Evolutionary conservation across 1,140 invertebrate genomes (phyloP), one percentile per base, ranked within the genome.

Genomic region (Drosophila virilis): DNA sequence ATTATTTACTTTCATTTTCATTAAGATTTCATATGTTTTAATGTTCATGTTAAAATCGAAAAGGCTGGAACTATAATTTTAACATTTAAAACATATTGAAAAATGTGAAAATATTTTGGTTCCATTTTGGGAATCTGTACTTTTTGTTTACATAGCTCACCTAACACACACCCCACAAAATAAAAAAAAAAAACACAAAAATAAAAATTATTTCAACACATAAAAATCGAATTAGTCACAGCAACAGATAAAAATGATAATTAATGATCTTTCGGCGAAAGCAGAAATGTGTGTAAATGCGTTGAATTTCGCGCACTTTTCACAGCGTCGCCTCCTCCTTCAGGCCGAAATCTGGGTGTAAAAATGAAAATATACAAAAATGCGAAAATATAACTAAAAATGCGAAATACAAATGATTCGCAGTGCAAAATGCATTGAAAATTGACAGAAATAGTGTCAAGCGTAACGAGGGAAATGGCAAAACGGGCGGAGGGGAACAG

Each of bases 161-260:
- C 8, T 42, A 37, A 10, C 33, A 38, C 33, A 38, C 48, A 54
- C 35, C 48, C 35, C 9, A 15, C 32, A 33, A 22, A 22, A 22
- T 17, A 54, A 42, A 8, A 13, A 42, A 8, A 13, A 51, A 57
- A 59, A 42, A 52, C 10, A 37, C 7, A 40, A 45, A 59, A 22
- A n/a, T 8, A 4, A 48, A 48, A 28, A 28, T 48, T n/a, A 13
- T 50, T 35, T 46, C 12, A 32, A 33, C 45, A 68, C 78, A 85
- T 85, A 85, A 85, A 84, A 85, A 72, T 67, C 66, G 40, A 75
- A 86, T 85, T 86, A 85, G 81, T 85, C 71, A 68, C 81, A 84
- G 77, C 81, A 70, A 72, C 65, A 80, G 58, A 80, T 85, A 84
- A 85, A 85, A 85, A 85, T 86, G 28, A 86, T 86, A 80, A 85